phyloP scores from a whole-genome alignment of 2,888 invertebrate genomes.

The Heliconius ismenius region DNA sequence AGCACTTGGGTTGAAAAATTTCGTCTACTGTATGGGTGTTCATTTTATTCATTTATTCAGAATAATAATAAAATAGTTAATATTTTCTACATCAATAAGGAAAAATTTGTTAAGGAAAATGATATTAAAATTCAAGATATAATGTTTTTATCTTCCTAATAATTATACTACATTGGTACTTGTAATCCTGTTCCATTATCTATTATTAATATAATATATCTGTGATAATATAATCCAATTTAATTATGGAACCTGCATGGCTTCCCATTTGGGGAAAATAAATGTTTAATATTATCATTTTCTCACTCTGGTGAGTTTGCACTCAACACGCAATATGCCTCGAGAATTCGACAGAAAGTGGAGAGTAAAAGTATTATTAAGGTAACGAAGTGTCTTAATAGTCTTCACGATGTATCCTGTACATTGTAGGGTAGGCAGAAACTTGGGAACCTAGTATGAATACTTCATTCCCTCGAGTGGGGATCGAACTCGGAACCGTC shows the following conservation, averaged over 20 bases:
- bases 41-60: too few species aligned
- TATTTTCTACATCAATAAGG: neutral
- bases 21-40: too few species aligned
- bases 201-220: neutral
- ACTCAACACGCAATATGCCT: neutral
- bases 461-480: too few species aligned
- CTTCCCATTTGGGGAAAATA: neutral
- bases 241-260: too few species aligned
- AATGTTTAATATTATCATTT: neutral
- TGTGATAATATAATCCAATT: neutral
- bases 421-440: neutral
- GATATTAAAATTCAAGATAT: neutral
- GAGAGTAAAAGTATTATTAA: too few species aligned
- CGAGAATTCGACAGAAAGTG: too few species aligned
- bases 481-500: too few species aligned
- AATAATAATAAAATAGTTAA: too few species aligned
- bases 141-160: neutral
- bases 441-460: neutral
- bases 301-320: neutral
- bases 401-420: too few species aligned
- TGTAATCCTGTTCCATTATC: neutral
- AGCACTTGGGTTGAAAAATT: too few species aligned
- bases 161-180: neutral
- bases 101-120: neutral
- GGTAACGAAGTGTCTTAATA: too few species aligned